Evolutionary conservation across 92 coral and sea anemone species (phyloP), one percentile per base, ranked within the genome.

Genomic region (Paramuricea clavata): DNA sequence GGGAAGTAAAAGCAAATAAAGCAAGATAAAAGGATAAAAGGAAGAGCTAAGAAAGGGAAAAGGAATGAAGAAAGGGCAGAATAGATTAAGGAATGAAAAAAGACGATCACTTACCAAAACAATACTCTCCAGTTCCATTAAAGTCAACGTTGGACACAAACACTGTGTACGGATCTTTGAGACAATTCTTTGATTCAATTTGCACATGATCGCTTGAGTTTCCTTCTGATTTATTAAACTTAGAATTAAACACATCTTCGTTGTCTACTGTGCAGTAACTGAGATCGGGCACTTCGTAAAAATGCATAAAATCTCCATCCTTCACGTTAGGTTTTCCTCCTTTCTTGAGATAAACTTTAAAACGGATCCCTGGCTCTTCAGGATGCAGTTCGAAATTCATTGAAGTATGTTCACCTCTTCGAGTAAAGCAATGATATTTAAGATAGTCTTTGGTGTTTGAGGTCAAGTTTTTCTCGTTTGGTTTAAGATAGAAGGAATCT

Each of bases 111-210:
- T 76, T 89, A 95, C 98, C 93, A 10, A 95, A 1, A 76, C 89
- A 94, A 33, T 90, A 89, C 11, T 23, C 70, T 10, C 97, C 98
- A 1, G 78, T 82, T 30, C 92, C 74, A 50, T 90, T 92, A 0
- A 92, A 83, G 64, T 47, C 70, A 36, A 75, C 68, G 65, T 81
- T 94, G 74, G 94, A 86, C 22, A 95, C 54, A 79, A 83, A 85
- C 47, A 87, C 69, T 6, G 90, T 94, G 49, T 90, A 83, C 2
- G 98, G 98, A 30, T 95, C 93, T 49, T 32, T 68, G 42, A 30
- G 28, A 74, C 98, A 95, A 34, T 94, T 85, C 39, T 60, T 78
- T n/a, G 91, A 81, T 42, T 82, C 83, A 68, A 91, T 41, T 23
- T 49, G 27, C 0, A 85, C 70, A 22, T 74, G 68, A 12, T 80